A percentile compares a stretch with the other conserved stretches of the same genome.
phyloP scores from a whole-genome alignment of 1,140 invertebrate genomes.

The Melanaphis sacchari region DNA sequence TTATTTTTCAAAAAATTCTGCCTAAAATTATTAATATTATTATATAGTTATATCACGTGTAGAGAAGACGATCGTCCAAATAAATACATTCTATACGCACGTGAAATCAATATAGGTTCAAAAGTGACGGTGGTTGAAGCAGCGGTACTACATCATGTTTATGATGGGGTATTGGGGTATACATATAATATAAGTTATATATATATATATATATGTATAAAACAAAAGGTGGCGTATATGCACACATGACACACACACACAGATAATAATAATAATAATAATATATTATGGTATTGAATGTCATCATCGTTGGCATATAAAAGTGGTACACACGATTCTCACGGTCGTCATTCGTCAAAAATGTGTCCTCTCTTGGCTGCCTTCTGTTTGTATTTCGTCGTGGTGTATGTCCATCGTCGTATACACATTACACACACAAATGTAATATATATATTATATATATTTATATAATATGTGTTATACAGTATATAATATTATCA shows the following conservation, averaged over 20 bases:
- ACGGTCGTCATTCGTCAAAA: conserved; percentile 47
- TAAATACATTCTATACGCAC: conserved; percentile 1
- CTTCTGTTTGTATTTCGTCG: background rate
- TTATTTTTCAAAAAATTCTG: background rate
- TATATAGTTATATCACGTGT: conserved; percentile 8
- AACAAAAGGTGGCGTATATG: background rate
- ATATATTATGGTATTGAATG: conserved; percentile 34
- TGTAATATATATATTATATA: background rate
- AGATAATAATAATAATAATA: background rate
- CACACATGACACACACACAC: background rate
- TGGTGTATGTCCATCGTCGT: background rate
- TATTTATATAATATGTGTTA: background rate
- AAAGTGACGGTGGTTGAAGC: background rate
- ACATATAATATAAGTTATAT: background rate
- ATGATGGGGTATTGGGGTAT: background rate
- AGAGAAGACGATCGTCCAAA: conserved; percentile 23
- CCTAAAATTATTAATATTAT: background rate
- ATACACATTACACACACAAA: background rate
- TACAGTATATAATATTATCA: background rate
- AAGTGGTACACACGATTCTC: conserved; percentile 20
- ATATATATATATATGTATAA: background rate
- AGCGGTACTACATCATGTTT: background rate
- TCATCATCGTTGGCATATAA: background rate
- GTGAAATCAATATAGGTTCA: conserved; percentile 43
- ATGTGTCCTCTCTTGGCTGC: conserved; percentile 22